These are phyloP conservation scores for Ophioderma brevispina DNA, from an alignment of 35 echinoderm and acorn worm genomes.

Conservation along the genomic window DNA sequence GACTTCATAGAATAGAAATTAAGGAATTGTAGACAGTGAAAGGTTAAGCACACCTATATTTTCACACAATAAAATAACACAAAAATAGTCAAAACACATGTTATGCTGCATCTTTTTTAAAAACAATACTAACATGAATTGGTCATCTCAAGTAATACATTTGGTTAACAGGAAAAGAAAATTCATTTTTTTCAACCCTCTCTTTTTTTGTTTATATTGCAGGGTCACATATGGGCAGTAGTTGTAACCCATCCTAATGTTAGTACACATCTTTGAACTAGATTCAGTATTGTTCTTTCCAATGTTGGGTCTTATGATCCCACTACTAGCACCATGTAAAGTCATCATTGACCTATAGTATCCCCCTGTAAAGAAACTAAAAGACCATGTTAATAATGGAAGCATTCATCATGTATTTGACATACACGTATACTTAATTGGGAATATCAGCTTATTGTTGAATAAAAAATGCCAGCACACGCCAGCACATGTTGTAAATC, in stretches of 20 bases:
- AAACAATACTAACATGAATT: too few species aligned
- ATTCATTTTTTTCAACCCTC: neutral
- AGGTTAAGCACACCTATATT: too few species aligned
- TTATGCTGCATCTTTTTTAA: too few species aligned
- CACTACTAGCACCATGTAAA: constrained; percentile 97
- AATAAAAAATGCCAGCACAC: too few species aligned
- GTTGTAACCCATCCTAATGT: neutral
- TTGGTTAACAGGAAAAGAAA: neutral
- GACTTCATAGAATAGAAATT: too few species aligned
- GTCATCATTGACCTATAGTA: constrained; percentile 96
- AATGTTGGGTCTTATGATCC: constrained; percentile 84
- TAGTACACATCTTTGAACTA: neutral
- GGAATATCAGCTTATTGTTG: too few species aligned
- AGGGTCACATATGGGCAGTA: neutral
- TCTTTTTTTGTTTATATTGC: neutral
- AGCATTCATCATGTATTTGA: too few species aligned
- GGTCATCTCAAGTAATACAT: neutral
- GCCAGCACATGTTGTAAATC: too few species aligned
- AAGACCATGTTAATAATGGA: neutral
- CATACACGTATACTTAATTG: too few species aligned
- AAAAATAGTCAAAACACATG: too few species aligned
- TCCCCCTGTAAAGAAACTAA: constrained; percentile 40
- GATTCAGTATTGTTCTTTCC: neutral
- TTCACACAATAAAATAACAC: too few species aligned
- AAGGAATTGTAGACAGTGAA: too few species aligned